Percentiles rank a stretch among this genome's conserved stretches.
These are phyloP conservation scores for Oikopleura dioica DNA, from an alignment of 23 tunicate species.

Conservation along the genomic window DNA sequence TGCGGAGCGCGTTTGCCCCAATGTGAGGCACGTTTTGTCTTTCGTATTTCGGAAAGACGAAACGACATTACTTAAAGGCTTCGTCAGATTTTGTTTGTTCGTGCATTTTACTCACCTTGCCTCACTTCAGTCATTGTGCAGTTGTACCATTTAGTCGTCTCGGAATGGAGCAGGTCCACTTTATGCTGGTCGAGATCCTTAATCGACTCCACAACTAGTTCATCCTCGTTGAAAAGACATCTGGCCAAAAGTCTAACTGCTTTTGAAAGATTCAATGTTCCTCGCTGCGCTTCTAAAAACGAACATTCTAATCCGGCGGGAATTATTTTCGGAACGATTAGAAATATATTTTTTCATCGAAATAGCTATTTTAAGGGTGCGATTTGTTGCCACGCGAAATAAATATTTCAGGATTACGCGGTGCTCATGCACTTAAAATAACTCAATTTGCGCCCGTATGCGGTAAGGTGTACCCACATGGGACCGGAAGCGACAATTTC, in stretches of 20 bases:
- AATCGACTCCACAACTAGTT: constrained; percentile 5
- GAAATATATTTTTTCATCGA: too few species aligned
- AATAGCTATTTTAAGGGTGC: too few species aligned
- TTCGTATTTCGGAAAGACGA: constrained; percentile 8
- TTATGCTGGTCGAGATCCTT: constrained; percentile 3
- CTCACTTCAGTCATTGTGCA: constrained; percentile 12
- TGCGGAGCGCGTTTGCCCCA: not conserved
- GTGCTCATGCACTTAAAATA: too few species aligned
- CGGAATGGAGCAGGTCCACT: constrained; percentile 3
- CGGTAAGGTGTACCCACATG: too few species aligned
- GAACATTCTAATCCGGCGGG: too few species aligned
- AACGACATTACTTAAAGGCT: not conserved
- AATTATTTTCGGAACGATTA: too few species aligned
- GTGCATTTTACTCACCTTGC: not conserved
- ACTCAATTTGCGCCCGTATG: too few species aligned
- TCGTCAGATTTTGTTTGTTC: not conserved
- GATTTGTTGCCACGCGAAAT: too few species aligned
- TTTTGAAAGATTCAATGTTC: constrained; percentile 1
- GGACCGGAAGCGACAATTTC: too few species aligned
- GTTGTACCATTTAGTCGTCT: not conserved
- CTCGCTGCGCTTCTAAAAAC: constrained; percentile 9
- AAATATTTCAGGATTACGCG: too few species aligned
- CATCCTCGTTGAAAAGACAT: constrained; percentile 7
- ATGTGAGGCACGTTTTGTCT: constrained; percentile 9
- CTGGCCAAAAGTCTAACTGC: not conserved